A percentile compares a stretch with the other conserved stretches of the same genome.
Evolutionary conservation across 2,797 vertebrate genomes (phyloP).

Genomic region (Esox masquinongy): DNA sequence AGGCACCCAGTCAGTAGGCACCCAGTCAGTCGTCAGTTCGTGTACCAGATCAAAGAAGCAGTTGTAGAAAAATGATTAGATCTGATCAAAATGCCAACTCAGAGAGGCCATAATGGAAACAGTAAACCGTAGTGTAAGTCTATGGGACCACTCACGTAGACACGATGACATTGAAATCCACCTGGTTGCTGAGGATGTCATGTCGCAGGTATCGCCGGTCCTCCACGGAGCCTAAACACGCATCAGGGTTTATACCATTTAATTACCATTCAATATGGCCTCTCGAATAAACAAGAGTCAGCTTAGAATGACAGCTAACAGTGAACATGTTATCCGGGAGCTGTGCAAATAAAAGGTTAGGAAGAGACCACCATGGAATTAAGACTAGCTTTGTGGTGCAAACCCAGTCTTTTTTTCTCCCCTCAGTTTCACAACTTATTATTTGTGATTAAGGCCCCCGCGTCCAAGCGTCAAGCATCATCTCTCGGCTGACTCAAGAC

Average conservation of each 20-base stretch:
- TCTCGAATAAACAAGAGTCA: background rate
- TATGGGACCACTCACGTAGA: conserved; percentile 86
- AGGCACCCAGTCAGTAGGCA: too few relatives aligned
- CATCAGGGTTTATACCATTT: background rate
- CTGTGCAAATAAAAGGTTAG: background rate
- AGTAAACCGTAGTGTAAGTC: background rate
- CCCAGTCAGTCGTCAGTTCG: too few relatives aligned
- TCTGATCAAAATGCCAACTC: too few relatives aligned
- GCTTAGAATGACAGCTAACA: background rate
- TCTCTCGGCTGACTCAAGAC: too few relatives aligned
- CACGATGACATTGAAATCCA: conserved; percentile 89
- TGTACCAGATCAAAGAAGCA: too few relatives aligned
- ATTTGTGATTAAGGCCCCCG: too few relatives aligned
- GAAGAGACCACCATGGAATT: background rate
- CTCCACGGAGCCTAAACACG: conserved; percentile 84
- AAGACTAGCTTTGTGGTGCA: background rate
- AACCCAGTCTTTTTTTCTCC: too few relatives aligned
- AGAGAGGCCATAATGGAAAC: too few relatives aligned
- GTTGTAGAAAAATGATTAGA: too few relatives aligned
- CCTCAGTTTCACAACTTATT: too few relatives aligned
- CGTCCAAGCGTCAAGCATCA: too few relatives aligned
- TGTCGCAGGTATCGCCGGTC: conserved; percentile 87
- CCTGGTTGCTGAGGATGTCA: conserved; percentile 81
- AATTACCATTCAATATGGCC: background rate
- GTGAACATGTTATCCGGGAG: background rate